phyloP scores from a whole-genome alignment of 2,797 vertebrate genomes.

The Ciconia nigra region DNA sequence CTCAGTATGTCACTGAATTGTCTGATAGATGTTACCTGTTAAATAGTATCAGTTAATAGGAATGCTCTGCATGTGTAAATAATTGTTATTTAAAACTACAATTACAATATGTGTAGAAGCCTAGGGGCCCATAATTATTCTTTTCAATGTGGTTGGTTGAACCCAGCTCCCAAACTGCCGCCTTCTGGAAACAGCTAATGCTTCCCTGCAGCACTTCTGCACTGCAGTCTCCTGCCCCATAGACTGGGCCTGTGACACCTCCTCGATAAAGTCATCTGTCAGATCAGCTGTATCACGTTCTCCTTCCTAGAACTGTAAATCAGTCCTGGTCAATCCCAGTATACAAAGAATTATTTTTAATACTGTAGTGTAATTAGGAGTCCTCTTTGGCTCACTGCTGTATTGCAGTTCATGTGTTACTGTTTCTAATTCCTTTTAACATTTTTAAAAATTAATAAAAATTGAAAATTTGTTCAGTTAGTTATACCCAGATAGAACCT shows the following conservation, averaged over 20 bases:
- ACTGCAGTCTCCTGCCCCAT: background rate
- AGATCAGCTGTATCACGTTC: background rate
- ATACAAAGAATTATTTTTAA: background rate
- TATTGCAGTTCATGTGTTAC: background rate
- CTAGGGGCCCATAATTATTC: background rate
- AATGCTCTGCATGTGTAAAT: background rate
- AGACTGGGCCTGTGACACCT: background rate
- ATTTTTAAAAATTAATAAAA: background rate
- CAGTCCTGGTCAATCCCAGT: background rate
- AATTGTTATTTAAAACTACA: background rate
- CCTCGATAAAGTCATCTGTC: background rate
- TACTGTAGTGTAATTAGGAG: background rate
- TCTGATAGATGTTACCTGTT: background rate
- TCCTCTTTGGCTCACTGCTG: background rate
- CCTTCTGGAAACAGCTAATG: background rate
- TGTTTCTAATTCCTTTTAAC: background rate
- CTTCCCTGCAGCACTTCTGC: background rate
- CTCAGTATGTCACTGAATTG: background rate
- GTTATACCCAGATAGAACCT: background rate
- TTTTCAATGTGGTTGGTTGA: background rate
- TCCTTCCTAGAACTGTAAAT: slow-evolving; percentile 27
- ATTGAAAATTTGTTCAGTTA: background rate
- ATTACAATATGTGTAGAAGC: background rate
- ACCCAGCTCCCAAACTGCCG: background rate
- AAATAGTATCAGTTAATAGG: background rate